Conservation (phyloP, 1,140 invertebrate species). For the Spodoptera litura region DNA sequence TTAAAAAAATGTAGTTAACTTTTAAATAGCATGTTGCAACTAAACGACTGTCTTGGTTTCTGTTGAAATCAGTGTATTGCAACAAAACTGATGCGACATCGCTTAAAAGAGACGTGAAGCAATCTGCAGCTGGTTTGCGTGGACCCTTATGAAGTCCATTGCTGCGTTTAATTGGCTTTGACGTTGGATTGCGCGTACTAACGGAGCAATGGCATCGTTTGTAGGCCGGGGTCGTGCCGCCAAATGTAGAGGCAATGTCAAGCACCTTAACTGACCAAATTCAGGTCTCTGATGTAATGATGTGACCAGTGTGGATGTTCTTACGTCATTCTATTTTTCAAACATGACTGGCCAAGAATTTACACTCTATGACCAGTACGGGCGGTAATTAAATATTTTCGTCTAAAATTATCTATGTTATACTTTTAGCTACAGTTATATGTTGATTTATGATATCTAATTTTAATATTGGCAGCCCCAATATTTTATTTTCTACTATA, state of each 20-base stretch:
- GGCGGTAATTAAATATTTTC: too few relatives aligned
- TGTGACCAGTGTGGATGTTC: too few relatives aligned
- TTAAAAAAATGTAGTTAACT: not conserved
- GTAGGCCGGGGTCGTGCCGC: not conserved
- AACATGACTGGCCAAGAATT: too few relatives aligned
- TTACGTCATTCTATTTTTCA: too few relatives aligned
- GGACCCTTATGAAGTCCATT: slow-evolving; percentile 21
- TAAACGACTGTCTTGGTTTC: slow-evolving; percentile 1
- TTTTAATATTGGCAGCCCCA: too few relatives aligned
- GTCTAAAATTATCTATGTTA: too few relatives aligned
- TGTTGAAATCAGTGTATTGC: slow-evolving; percentile 20
- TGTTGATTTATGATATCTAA: too few relatives aligned
- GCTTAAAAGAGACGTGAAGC: not conserved
- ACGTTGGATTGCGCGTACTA: not conserved
- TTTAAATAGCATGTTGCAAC: not conserved
- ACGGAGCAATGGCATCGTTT: slow-evolving; percentile 1
- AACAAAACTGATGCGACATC: slow-evolving; percentile 13
- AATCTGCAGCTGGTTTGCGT: not conserved
- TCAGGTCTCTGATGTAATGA: too few relatives aligned
- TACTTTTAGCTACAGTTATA: too few relatives aligned
- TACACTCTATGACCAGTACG: too few relatives aligned
- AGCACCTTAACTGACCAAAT: too few relatives aligned
- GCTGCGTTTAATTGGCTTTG: not conserved
- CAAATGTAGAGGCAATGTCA: slow-evolving; percentile 9
- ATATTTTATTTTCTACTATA: too few relatives aligned